Base-by-base conservation (phyloP, 2,797 vertebrate species). In the Micropoecilia bifurca region DNA sequence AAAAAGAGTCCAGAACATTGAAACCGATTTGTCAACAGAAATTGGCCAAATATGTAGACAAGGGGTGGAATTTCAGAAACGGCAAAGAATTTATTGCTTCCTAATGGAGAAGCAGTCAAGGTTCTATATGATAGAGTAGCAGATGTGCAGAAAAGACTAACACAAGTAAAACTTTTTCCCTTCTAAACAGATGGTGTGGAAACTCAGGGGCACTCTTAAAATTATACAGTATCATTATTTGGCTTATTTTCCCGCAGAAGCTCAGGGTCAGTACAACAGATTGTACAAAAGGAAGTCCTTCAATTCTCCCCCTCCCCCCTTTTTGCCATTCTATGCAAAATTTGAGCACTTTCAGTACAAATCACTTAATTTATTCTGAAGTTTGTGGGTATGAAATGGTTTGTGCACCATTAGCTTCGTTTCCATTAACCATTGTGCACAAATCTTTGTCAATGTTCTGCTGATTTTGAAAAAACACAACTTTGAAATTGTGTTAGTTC, bases 231-330 rank as follows among this genome's bases (percentile, higher is more conserved):
- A 14, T 22, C 55, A 59, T 30, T 59, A 59, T 14, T 30, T 30
- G 55, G n/a, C n/a, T 59, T 28, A 30, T 13, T 59, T 59, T 59
- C 28, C 28, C 30, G 4, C 28, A 13, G 57, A 59, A 59, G 14
- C 10, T 57, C 55, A 14, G 57, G n/a, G 12, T 28, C 28, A 6
- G 13, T 14, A 30, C 57, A 28, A 6, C n/a, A 59, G n/a, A 14
- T 59, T 59, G 13, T 59, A 59, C n/a, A 14, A 14, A 59, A n/a
- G n/a, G 4, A 57, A 30, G 28, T 59, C 28, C 4, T 14, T 9
- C 25, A 28, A 14, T 30, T 2, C 0, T 1, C 2, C 55, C 10
- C 28, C 2, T 1, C 4, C 2, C 55, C n/a, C 28, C n/a, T 1
- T 30, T 30, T 55, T 25, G 8, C 22, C 4, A 59, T 41, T 41